These are phyloP conservation scores for Cyprinus carpio DNA, from an alignment of 2,113 vertebrate species.

Conservation along the genomic window DNA sequence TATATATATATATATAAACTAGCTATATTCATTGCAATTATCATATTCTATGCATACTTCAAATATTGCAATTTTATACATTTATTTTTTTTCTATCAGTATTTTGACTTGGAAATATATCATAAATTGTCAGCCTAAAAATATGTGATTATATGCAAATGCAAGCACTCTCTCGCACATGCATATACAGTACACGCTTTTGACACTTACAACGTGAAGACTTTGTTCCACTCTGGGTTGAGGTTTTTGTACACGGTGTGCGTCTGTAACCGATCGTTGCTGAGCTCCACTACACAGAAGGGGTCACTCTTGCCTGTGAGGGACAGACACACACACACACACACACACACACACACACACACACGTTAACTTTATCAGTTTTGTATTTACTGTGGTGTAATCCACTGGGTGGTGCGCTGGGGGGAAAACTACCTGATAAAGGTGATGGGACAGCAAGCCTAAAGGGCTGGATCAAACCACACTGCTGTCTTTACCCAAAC, in stretches of 20 bases:
- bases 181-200: background rate
- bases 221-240: constrained; percentile 97
- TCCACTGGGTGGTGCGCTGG: constrained; percentile 38
- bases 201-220: constrained; percentile 95
- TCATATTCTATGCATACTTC: background rate
- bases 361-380: constrained; percentile 54
- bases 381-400: constrained; percentile 51
- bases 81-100: background rate
- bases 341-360: constrained; percentile 38
- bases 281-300: constrained; percentile 96
- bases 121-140: background rate
- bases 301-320: constrained; percentile 95
- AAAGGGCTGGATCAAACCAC: constrained; percentile 53
- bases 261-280: constrained; percentile 94
- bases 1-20: background rate
- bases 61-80: background rate
- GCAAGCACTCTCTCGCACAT: background rate
- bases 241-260: constrained; percentile 98
- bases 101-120: background rate
- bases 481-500: constrained; percentile 33
- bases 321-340: constrained; percentile 31
- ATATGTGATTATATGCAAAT: constrained; percentile 15
- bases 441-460: constrained; percentile 31
- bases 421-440: constrained; percentile 56
- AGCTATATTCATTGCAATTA: background rate